phyloP scores from a whole-genome alignment of 1,140 invertebrate genomes.

The Drosophila pseudoobscura region DNA sequence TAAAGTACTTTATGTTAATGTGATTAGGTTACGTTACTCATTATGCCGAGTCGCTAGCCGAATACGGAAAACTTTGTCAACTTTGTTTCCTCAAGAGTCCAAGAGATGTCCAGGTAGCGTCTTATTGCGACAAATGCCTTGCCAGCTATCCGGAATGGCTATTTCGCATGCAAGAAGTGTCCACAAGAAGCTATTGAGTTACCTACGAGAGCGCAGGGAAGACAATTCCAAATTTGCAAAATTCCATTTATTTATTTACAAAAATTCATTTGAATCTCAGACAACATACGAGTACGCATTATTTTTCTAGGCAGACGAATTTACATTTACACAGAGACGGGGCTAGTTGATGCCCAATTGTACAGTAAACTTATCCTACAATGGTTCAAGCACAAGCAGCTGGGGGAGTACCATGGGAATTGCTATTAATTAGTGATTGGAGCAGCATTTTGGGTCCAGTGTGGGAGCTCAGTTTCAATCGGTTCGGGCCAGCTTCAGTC shows the following conservation, averaged over 20 bases:
- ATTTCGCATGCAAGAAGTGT: slow-evolving; percentile 25
- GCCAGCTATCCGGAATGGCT: background rate
- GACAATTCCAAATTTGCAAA: slow-evolving; percentile 61
- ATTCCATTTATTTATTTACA: slow-evolving; percentile 77
- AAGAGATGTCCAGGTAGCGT: slow-evolving; percentile 6
- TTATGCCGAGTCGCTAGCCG: slow-evolving; percentile 20
- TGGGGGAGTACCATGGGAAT: background rate
- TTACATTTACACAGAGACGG: slow-evolving; percentile 65
- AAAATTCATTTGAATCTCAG: slow-evolving; percentile 55
- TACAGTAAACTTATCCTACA: slow-evolving; percentile 33
- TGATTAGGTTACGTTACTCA: slow-evolving; percentile 46
- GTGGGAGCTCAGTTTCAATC: slow-evolving; percentile 50
- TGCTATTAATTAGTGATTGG: slow-evolving; percentile 27
- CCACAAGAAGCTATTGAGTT: slow-evolving; percentile 6
- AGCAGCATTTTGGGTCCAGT: background rate
- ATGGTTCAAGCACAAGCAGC: slow-evolving; percentile 10
- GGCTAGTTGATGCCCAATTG: slow-evolving; percentile 39
- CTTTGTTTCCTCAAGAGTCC: background rate
- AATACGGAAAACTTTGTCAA: background rate
- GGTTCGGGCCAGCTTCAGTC: slow-evolving; percentile 78
- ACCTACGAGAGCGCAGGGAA: slow-evolving; percentile 11
- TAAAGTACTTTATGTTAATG: slow-evolving; percentile 57
- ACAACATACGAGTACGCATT: slow-evolving; percentile 45
- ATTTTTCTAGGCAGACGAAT: slow-evolving; percentile 52
- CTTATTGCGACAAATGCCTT: background rate